These are phyloP conservation scores for Scaptomyza reducta DNA, from an alignment of 2,888 invertebrate species.

Conservation along the genomic window DNA sequence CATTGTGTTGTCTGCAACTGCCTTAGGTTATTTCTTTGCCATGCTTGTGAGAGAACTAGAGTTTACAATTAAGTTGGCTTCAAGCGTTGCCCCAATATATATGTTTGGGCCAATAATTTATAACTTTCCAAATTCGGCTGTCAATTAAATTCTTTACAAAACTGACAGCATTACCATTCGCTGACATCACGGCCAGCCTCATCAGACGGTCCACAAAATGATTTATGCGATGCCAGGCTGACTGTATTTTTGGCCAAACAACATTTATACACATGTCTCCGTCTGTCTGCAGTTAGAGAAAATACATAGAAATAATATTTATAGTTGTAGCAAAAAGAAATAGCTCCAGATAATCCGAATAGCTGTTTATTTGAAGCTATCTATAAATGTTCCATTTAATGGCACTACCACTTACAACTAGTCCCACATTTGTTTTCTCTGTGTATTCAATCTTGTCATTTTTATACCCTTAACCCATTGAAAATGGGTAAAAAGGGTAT, in stretches of 20 bases:
- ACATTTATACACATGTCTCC: constrained; percentile 24
- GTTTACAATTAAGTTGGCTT: constrained; percentile 50
- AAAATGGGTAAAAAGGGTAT: too few species aligned
- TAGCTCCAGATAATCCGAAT: too few species aligned
- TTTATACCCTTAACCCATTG: too few species aligned
- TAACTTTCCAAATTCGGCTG: constrained; percentile 72
- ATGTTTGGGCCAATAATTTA: constrained; percentile 60
- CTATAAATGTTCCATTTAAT: not conserved
- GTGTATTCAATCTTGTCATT: not conserved
- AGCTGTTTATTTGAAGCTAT: too few species aligned
- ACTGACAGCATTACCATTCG: constrained; percentile 59
- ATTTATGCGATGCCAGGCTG: constrained; percentile 66
- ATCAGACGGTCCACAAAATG: constrained; percentile 48
- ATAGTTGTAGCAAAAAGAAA: too few species aligned
- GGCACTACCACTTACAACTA: not conserved
- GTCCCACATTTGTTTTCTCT: not conserved
- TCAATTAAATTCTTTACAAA: constrained; percentile 78
- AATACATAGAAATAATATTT: not conserved
- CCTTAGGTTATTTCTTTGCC: constrained; percentile 16
- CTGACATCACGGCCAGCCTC: constrained; percentile 47
- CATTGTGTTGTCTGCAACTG: constrained; percentile 20
- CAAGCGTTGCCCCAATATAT: constrained; percentile 10
- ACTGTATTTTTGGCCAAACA: constrained; percentile 53
- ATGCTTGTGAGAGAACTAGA: constrained; percentile 12
- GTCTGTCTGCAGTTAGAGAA: not conserved